Base-by-base conservation (phyloP, 2,113 vertebrate species). In the Lophius piscatorius region DNA sequence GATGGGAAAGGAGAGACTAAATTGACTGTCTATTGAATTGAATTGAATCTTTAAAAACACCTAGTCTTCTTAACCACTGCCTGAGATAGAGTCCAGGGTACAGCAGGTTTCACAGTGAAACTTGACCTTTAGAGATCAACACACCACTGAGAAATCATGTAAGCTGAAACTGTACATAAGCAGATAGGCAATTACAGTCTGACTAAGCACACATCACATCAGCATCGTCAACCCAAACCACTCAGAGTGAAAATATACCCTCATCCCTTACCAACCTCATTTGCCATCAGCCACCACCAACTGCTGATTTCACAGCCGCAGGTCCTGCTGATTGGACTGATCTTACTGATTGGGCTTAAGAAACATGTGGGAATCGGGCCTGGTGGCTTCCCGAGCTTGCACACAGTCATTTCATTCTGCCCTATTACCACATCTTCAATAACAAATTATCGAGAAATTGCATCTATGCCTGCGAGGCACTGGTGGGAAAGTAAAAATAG, bases 91-190 rank as follows among this genome's bases (percentile, higher is more conserved):
- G 59, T 9, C 24, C 4, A 62, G 55, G 24, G 51, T 69, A 36
- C 35, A 51, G 39, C 35, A 41, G 54, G 20, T 55, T 58, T 20
- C 10, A 22, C 17, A 20, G 40, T 11, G 48, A 28, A 22, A 48
- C 29, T n/a, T n/a, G 33, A 52, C 45, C 63, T 13, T 48, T 0
- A 3, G 59, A 59, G 67, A 66, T 23, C 23, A 45, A 16, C 23
- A 17, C 61, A 52, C 80, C 49, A 39, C 61, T 68, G 74, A 65
- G 69, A 83, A 79, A 86, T 83, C 63, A 72, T 12, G 36, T 36
- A 50, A 40, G 28, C 56, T n/a, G 41, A 42, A 65, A 74, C 26
- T 35, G 35, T 52, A 63, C 22, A 66, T 34, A 72, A 57, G 44
- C 59, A 62, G 48, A 55, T 16, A 44, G 26, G 51, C 60, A 80